A percentile compares a stretch with the other conserved stretches of the same genome.
Evolutionary conservation across 2,113 vertebrate genomes (phyloP).

Genomic region (Oncorhynchus tshawytscha): DNA sequence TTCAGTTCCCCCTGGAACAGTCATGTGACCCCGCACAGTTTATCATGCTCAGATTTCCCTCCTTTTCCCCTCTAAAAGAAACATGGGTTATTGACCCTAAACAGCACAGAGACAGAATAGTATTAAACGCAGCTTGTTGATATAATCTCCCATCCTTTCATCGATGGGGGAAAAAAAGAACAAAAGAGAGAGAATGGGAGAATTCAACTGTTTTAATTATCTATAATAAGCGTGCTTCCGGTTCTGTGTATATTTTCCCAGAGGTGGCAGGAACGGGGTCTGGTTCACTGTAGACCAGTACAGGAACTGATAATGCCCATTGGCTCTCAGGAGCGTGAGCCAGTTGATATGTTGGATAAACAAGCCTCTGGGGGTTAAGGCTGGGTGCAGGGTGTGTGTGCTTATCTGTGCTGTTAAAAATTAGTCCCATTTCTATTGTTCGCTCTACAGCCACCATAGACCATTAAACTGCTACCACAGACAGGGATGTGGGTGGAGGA

Average conservation of each 20-base stretch:
- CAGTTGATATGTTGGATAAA: conserved; percentile 21
- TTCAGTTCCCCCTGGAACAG: neutral
- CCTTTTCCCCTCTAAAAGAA: neutral
- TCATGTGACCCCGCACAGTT: neutral
- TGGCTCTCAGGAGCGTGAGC: conserved; percentile 21
- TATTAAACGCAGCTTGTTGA: neutral
- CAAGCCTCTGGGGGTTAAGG: neutral
- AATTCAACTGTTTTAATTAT: neutral
- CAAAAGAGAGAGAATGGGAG: neutral
- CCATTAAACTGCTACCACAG: neutral
- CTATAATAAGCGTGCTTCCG: conserved; percentile 12
- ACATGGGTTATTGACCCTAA: neutral
- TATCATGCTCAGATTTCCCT: neutral
- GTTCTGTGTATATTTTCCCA: conserved; percentile 16
- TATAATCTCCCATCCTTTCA: neutral
- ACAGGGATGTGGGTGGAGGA: neutral
- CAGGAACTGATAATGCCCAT: conserved; percentile 25
- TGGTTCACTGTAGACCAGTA: conserved; percentile 13
- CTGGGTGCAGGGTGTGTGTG: neutral
- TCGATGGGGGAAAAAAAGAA: neutral
- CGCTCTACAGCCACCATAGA: neutral
- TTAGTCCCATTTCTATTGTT: no score
- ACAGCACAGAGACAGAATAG: neutral
- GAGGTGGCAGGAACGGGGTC: conserved; percentile 11
- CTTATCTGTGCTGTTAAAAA: neutral